Evolutionary conservation across 2,113 vertebrate species (phyloP).

Genomic region (Silurus glanis): DNA sequence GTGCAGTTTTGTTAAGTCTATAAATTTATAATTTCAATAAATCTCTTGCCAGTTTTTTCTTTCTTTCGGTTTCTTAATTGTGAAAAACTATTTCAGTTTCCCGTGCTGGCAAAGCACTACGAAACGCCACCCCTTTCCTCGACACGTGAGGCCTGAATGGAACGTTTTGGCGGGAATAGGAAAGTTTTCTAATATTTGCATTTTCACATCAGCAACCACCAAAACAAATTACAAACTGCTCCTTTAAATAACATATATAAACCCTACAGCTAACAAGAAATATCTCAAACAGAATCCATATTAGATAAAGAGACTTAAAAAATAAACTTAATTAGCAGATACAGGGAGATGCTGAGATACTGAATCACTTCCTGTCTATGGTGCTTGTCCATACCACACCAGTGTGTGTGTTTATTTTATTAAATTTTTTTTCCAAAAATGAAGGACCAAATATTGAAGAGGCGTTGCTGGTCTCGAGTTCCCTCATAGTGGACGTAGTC

Average conservation of each 20-base stretch:
- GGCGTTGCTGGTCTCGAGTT: conserved; percentile 20
- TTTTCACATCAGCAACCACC: background rate
- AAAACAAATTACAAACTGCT: conserved; percentile 8
- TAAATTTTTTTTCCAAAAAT: conserved; percentile 1
- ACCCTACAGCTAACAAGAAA: background rate
- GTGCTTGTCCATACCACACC: conserved; percentile 44
- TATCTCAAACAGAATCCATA: conserved; percentile 10
- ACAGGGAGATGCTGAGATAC: background rate
- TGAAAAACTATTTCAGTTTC: background rate
- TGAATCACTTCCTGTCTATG: conserved; percentile 14
- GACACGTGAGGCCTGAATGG: background rate
- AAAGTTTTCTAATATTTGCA: background rate
- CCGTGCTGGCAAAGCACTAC: background rate
- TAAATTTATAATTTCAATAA: background rate
- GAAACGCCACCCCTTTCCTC: background rate
- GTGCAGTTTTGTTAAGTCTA: conserved; percentile 8
- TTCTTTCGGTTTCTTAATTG: background rate
- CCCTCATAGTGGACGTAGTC: conserved; percentile 24
- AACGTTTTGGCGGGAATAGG: background rate
- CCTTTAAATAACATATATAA: conserved; percentile 4
- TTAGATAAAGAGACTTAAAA: background rate
- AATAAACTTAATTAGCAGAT: background rate
- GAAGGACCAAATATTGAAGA: conserved; percentile 48
- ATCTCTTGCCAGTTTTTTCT: background rate
- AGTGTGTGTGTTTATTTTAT: conserved; percentile 5